These are phyloP conservation scores for Ciconia boyciana DNA, from an alignment of 2,113 vertebrate genomes.

Conservation along the genomic window DNA sequence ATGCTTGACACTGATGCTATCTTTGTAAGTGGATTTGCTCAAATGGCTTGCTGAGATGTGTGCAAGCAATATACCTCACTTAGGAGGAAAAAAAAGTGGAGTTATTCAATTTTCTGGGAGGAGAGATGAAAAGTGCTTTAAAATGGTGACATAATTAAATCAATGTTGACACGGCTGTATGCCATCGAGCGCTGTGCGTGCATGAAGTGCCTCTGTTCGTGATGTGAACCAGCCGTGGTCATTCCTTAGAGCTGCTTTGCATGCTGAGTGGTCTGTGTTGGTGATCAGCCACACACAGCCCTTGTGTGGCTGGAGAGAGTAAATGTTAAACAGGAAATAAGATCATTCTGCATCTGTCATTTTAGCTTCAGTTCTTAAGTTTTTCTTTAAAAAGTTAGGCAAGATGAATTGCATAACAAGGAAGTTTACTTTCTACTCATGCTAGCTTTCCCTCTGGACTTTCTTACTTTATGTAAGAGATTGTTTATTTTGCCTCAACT, in stretches of 20 bases:
- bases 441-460: conserved; percentile 15
- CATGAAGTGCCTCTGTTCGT: not conserved
- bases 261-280: not conserved
- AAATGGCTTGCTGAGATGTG: not conserved
- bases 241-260: not conserved
- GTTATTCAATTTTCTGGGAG: not conserved
- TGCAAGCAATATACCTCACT: not conserved
- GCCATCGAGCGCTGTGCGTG: rapidly evolving
- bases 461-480: conserved; percentile 43
- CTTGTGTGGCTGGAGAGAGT: not conserved
- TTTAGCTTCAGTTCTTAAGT: not conserved
- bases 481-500: not conserved
- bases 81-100: too few relatives aligned
- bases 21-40: not conserved
- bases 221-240: not conserved
- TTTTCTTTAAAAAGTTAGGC: not conserved
- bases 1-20: rapidly evolving
- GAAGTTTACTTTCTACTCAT: conserved; percentile 16
- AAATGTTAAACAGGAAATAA: conserved; percentile 33
- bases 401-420: not conserved
- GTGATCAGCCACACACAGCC: not conserved
- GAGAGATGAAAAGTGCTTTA: not conserved
- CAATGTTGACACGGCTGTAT: rapidly evolving
- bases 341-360: not conserved
- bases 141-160: not conserved